Base-by-base conservation (phyloP, 2,113 vertebrate genomes). In the Lasiurus borealis region DNA sequence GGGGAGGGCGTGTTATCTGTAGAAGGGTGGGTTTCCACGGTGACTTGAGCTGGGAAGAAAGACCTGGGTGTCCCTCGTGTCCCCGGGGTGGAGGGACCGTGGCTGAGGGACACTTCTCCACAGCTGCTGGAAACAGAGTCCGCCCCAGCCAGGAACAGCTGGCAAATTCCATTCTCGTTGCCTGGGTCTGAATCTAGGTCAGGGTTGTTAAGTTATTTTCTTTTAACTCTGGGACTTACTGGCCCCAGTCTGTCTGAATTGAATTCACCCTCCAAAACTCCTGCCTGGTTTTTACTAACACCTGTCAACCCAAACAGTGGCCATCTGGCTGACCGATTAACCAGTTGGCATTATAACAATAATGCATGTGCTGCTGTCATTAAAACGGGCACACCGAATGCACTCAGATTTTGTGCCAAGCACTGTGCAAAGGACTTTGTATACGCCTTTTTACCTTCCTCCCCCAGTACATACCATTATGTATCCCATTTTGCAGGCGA, bases 311-410 rank as follows among this genome's bases (percentile, higher is more conserved):
- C 11, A 19, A 34, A n/a, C 1, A 36, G 25, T 0, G 8, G 75
- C 93, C 25, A 15, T 31, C 84, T 50, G 59, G 76, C 0, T 15
- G 69, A 34, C 48, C 1, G 19, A 50, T 6, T 14, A 27, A 31
- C 0, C 8, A 73, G n/a, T 11, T 1, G 14, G 77, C 11, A 5
- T 25, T 27, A 3, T 9, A 3, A 46, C 16, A 9, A 18, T 0
- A 44, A 44, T 0, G 40, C 40, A 2, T 0, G 7, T 7, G n/a
- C 59, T 6, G 54, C 8, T 18, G 73, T 27, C 2, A n/a, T 8
- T 27, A 4, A 27, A 48, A 23, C 0, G 3, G 34, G 57, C 29
- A 11, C 25, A 0, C 48, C 0, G 0, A 12, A 1, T 0, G 6
- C 36, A n/a, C 57, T 57, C 13, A 0, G 29, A 11, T 8, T n/a